phyloP scores from a whole-genome alignment of 2,797 vertebrate genomes.

The Calcarius lapponicus region DNA sequence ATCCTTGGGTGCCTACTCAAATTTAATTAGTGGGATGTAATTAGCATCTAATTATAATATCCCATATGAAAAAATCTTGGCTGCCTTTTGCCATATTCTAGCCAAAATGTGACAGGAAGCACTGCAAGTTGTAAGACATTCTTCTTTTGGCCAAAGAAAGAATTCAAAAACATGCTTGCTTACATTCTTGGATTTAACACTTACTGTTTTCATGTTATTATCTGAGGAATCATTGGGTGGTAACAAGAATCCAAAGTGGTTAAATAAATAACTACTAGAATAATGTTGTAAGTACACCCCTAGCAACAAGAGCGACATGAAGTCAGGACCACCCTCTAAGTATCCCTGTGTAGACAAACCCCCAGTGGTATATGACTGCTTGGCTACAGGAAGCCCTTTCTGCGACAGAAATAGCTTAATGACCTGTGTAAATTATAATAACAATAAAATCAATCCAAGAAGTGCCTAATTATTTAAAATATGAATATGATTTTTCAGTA shows the following conservation, averaged over 20 bases:
- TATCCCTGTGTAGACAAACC: not conserved
- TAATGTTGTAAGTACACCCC: not conserved
- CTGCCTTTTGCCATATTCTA: not conserved
- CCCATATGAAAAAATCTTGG: conserved; percentile 61
- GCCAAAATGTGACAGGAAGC: conserved; percentile 21
- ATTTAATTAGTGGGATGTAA: conserved; percentile 84
- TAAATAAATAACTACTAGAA: conserved; percentile 1
- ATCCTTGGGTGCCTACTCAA: conserved; percentile 76
- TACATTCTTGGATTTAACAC: not conserved
- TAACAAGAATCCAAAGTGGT: not conserved
- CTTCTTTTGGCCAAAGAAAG: not conserved
- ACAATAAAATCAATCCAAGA: not conserved
- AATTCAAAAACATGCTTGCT: not conserved
- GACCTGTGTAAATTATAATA: not conserved
- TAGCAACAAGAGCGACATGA: not conserved
- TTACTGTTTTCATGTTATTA: not conserved
- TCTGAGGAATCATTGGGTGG: not conserved
- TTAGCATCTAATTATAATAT: conserved; percentile 85
- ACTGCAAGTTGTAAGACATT: not conserved
- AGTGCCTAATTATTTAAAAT: not conserved
- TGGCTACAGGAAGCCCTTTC: not conserved
- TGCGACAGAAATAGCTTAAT: not conserved
- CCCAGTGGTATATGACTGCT: rapidly evolving
- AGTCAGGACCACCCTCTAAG: not conserved
- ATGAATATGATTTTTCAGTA: not conserved